phyloP scores from a whole-genome alignment of 2,797 vertebrate genomes.

The Otus scops region DNA sequence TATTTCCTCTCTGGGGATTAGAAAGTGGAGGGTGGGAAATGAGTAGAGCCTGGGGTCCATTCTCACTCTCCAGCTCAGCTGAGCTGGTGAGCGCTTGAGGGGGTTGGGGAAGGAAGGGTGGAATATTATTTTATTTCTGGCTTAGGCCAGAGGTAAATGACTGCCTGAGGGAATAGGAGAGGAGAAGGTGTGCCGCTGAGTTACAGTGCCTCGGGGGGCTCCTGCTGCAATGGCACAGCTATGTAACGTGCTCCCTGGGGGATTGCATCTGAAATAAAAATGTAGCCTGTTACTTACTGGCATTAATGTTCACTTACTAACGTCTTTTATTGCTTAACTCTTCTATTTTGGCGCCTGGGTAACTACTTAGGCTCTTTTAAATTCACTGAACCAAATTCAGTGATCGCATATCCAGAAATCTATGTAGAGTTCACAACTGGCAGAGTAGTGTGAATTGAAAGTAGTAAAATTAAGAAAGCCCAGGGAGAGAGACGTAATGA shows the following conservation, averaged over 20 bases:
- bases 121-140: constrained; percentile 49
- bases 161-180: background rate
- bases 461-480: background rate
- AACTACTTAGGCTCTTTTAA: constrained; percentile 4
- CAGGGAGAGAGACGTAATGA: background rate
- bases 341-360: constrained; percentile 39
- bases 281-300: constrained; percentile 26
- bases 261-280: constrained; percentile 30
- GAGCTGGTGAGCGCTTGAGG: background rate
- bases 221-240: constrained; percentile 4
- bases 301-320: constrained; percentile 44
- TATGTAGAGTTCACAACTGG: background rate
- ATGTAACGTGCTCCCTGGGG: background rate
- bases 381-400: constrained; percentile 32
- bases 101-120: background rate
- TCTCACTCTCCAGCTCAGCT: background rate
- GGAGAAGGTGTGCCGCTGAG: constrained; percentile 15
- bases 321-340: constrained; percentile 24
- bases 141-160: constrained; percentile 20
- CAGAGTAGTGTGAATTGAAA: background rate
- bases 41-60: background rate
- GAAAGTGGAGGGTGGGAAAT: constrained; percentile 41
- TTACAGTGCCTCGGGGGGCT: constrained; percentile 22
- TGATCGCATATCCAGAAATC: constrained; percentile 10
- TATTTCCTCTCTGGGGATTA: constrained; percentile 41